These are phyloP conservation scores for Kryptopterus vitreolus DNA, from an alignment of 2,797 vertebrate species.

Conservation along the genomic window DNA sequence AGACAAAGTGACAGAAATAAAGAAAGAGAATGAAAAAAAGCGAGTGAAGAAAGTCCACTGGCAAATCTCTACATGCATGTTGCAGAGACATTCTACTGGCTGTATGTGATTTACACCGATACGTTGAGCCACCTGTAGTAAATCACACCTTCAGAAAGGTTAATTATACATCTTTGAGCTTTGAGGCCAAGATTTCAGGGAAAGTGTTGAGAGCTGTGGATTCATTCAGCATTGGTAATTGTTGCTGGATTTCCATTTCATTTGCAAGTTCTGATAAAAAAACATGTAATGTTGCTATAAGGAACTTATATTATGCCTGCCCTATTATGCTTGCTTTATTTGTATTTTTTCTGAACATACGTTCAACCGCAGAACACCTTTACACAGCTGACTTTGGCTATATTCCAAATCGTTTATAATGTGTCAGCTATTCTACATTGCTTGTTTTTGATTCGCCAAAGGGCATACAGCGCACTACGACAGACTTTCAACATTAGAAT, in stretches of 20 bases:
- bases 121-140: slow-evolving; percentile 38
- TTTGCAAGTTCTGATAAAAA: background rate
- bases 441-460: slow-evolving; percentile 33
- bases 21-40: background rate
- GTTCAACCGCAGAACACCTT: background rate
- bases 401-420: slow-evolving; percentile 32
- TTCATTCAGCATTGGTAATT: slow-evolving; percentile 9
- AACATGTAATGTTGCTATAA: no score
- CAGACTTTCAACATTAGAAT: slow-evolving; percentile 1
- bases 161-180: slow-evolving; percentile 61
- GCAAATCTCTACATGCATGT: slow-evolving; percentile 41
- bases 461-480: background rate
- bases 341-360: background rate
- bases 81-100: slow-evolving; percentile 48
- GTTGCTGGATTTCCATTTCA: background rate
- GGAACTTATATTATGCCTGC: background rate
- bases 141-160: slow-evolving; percentile 59
- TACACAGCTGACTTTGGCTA: background rate
- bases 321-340: background rate
- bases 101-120: slow-evolving; percentile 60
- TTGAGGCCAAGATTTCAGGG: background rate
- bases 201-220: slow-evolving; percentile 19
- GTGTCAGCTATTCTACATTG: slow-evolving; percentile 34
- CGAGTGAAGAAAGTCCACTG: slow-evolving; percentile 2
- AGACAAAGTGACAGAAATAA: slow-evolving; percentile 2